Evolutionary conservation across 2,113 vertebrate species (phyloP).

Genomic region (Strix uralensis): DNA sequence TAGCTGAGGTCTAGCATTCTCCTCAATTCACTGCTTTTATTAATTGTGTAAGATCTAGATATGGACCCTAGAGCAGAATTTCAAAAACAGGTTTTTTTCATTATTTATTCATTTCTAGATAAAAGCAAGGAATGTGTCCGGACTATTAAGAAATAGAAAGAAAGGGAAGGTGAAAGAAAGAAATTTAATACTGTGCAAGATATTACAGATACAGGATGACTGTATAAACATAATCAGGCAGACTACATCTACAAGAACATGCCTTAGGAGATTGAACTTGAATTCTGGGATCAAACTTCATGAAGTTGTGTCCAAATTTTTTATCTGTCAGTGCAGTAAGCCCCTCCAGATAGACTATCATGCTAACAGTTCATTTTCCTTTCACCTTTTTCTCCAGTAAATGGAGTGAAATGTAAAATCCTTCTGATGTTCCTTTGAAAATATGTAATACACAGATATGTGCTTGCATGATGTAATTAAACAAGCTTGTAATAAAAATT

Average conservation of each 20-base stretch:
- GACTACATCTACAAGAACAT: neutral
- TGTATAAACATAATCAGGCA: neutral
- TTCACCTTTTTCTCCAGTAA: neutral
- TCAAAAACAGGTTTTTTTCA: neutral
- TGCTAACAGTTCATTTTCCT: neutral
- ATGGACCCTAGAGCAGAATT: neutral
- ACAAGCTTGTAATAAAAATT: neutral
- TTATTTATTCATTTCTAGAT: neutral
- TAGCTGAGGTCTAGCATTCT: neutral
- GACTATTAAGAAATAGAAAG: neutral
- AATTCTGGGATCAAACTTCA: neutral
- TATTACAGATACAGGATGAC: neutral
- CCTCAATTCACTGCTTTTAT: neutral
- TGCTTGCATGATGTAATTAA: neutral
- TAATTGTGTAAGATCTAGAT: conserved; percentile 11
- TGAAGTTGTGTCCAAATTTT: neutral
- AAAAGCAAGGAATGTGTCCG: neutral
- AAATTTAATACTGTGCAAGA: neutral
- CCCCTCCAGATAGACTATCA: neutral
- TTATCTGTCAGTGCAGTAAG: neutral
- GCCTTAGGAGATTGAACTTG: neutral
- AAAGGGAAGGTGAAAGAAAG: neutral
- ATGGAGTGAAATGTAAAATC: neutral
- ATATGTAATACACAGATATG: neutral
- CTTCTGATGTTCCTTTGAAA: neutral